Conservation (phyloP, 2,888 invertebrate genomes). For the Nymphalis urticae region DNA sequence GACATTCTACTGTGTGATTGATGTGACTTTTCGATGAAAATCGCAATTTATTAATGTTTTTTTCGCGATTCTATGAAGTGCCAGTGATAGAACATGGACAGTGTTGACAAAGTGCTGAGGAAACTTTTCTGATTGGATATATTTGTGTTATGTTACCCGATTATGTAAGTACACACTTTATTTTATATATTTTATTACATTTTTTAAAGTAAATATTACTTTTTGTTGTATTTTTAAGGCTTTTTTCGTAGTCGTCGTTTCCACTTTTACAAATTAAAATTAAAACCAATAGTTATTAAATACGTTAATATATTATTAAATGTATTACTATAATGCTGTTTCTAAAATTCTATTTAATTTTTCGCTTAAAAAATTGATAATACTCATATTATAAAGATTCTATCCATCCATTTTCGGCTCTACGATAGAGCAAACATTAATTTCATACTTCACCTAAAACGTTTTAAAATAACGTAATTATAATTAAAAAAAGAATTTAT, state of each 20-base stretch:
- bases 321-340: not conserved
- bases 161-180: conserved; percentile 57
- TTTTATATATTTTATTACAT: conserved; percentile 37
- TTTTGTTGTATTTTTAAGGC: not conserved
- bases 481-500: too few species aligned
- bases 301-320: not conserved
- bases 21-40: conserved; percentile 49
- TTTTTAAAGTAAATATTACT: not conserved
- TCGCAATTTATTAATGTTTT: conserved; percentile 31
- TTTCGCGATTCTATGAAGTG: conserved; percentile 36
- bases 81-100: conserved; percentile 30
- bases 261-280: not conserved
- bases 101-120: conserved; percentile 14
- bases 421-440: too few species aligned
- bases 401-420: too few species aligned
- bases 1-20: conserved; percentile 51
- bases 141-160: conserved; percentile 19
- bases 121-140: conserved; percentile 32
- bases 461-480: not conserved
- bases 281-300: not conserved
- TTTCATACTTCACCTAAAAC: not conserved
- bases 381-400: too few species aligned
- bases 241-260: not conserved
- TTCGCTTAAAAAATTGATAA: too few species aligned
- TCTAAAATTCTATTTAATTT: not conserved